These are phyloP conservation scores for Drosophila sechellia DNA, from an alignment of 1,140 invertebrate genomes.

Conservation along the genomic window DNA sequence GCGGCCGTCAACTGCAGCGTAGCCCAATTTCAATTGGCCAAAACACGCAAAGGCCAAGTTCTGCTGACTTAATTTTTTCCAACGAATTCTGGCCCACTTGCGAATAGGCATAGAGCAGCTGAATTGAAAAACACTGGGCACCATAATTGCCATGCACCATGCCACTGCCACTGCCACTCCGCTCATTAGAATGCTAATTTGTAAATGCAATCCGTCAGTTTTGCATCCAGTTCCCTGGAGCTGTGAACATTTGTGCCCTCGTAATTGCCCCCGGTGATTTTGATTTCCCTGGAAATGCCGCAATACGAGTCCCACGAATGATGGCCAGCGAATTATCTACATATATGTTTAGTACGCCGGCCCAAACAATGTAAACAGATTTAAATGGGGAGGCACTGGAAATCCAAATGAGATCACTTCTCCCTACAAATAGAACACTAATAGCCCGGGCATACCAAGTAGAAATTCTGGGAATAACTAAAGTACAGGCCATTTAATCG, in stretches of 20 bases:
- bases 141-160: slow-evolving; percentile 58
- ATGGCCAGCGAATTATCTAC: slow-evolving; percentile 22
- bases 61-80: slow-evolving; percentile 46
- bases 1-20: neutral
- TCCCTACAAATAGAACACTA: slow-evolving; percentile 20
- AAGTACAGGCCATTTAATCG: slow-evolving; percentile 7
- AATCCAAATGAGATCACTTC: slow-evolving; percentile 35
- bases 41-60: slow-evolving; percentile 68
- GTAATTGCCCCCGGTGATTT: slow-evolving; percentile 45
- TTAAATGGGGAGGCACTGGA: slow-evolving; percentile 16
- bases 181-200: slow-evolving; percentile 80
- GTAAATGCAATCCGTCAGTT: slow-evolving; percentile 64
- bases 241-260: slow-evolving; percentile 61
- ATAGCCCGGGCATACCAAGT: slow-evolving; percentile 1
- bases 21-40: slow-evolving; percentile 63
- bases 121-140: slow-evolving; percentile 35
- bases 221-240: slow-evolving; percentile 27
- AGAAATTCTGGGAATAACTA: slow-evolving; percentile 6
- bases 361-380: slow-evolving; percentile 41
- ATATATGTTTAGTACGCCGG: slow-evolving; percentile 11
- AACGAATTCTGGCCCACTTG: slow-evolving; percentile 44
- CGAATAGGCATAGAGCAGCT: slow-evolving; percentile 2
- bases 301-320: slow-evolving; percentile 31
- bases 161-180: slow-evolving; percentile 4
- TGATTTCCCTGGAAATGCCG: slow-evolving; percentile 47